These are phyloP conservation scores for Lethrus apterus DNA, from an alignment of 1,140 invertebrate species.

Conservation along the genomic window DNA sequence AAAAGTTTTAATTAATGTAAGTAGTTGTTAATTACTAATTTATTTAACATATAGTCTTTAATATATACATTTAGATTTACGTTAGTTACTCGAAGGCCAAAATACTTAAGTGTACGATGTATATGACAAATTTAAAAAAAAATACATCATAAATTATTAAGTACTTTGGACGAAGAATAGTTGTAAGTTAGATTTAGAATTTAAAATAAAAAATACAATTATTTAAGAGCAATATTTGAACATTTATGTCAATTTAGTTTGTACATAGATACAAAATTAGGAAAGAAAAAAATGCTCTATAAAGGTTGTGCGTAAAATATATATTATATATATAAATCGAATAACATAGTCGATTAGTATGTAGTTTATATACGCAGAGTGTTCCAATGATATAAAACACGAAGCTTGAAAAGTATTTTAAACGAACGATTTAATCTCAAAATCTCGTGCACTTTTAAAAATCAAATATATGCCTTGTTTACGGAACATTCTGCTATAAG, in stretches of 20 bases:
- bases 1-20: conserved; percentile 25
- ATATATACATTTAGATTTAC: neutral
- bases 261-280: conserved; percentile 22
- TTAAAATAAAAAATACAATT: conserved; percentile 7
- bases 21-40: conserved; percentile 5
- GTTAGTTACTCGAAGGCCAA: conserved; percentile 5
- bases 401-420: neutral
- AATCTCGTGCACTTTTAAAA: conserved; percentile 5
- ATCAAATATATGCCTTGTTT: conserved; percentile 11
- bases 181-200: neutral
- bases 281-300: conserved; percentile 31
- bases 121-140: neutral
- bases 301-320: conserved; percentile 34
- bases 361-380: neutral
- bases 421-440: conserved; percentile 10
- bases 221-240: conserved; percentile 24
- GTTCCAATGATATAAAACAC: neutral
- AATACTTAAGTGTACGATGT: conserved; percentile 11
- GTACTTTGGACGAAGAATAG: neutral
- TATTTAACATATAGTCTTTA: neutral
- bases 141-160: neutral
- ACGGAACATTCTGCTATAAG: neutral
- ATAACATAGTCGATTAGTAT: conserved; percentile 21
- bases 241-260: conserved; percentile 28
- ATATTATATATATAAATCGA: conserved; percentile 21